A percentile compares a stretch with the other conserved stretches of the same genome.
Evolutionary conservation across 2,113 vertebrate species (phyloP).

Genomic region (Physeter macrocephalus): DNA sequence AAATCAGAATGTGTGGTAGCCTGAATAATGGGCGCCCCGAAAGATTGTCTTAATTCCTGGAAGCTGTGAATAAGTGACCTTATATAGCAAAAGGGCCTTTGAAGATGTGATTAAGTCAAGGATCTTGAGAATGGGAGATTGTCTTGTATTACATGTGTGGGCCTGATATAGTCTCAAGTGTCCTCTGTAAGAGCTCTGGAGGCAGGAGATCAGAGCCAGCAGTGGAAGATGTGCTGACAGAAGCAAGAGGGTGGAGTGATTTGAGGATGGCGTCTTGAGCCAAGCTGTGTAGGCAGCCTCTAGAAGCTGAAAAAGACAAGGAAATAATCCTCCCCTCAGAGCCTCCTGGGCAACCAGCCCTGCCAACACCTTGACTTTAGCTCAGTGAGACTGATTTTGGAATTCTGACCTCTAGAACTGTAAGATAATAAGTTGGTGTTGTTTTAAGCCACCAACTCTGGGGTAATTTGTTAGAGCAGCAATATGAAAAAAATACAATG

Average conservation of each 20-base stretch:
- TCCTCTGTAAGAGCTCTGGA: background rate
- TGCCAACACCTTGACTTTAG: background rate
- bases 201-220: background rate
- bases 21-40: background rate
- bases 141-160: background rate
- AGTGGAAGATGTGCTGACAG: background rate
- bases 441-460: background rate
- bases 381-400: background rate
- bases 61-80: background rate
- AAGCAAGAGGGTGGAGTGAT: background rate
- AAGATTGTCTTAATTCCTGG: background rate
- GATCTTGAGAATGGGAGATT: background rate
- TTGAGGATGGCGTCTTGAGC: background rate
- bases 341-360: background rate
- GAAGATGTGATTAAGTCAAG: background rate
- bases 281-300: background rate
- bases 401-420: background rate
- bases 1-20: background rate
- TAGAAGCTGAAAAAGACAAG: background rate
- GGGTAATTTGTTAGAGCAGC: background rate
- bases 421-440: background rate
- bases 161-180: background rate
- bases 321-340: background rate
- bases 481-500: background rate
- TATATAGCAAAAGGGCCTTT: background rate